Conservation (phyloP, 2,888 invertebrate genomes). For the Resseliella maxima region DNA sequence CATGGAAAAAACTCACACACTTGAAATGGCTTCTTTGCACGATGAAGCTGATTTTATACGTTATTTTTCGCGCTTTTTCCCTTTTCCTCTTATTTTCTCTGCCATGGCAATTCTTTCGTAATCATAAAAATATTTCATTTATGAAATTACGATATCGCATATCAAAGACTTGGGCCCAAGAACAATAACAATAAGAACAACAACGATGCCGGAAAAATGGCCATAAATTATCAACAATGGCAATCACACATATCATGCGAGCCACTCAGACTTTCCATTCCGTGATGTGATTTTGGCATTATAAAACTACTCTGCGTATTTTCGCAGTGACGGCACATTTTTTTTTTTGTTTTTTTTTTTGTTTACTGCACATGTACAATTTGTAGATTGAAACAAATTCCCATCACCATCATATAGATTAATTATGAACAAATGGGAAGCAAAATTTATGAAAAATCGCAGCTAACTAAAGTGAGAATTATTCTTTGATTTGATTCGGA, state of each 20-base stretch:
- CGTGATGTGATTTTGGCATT: slow-evolving; percentile 27
- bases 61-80: neutral
- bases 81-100: neutral
- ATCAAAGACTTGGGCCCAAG: slow-evolving; percentile 10
- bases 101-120: neutral
- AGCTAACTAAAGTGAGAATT: neutral
- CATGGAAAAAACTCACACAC: too few relatives aligned
- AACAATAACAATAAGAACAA: neutral
- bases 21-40: slow-evolving; percentile 38
- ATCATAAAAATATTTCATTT: slow-evolving; percentile 53
- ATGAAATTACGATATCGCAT: slow-evolving; percentile 30
- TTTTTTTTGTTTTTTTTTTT: too few relatives aligned
- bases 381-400: neutral
- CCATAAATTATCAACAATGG: slow-evolving; percentile 39
- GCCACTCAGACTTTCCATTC: neutral
- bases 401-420: neutral
- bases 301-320: neutral
- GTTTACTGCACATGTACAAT: slow-evolving; percentile 1
- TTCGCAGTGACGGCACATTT: neutral
- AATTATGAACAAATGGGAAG: neutral
- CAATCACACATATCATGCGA: slow-evolving; percentile 44
- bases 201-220: slow-evolving; percentile 35
- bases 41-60: neutral
- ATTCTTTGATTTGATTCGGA: neutral
- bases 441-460: neutral